Base-by-base conservation (phyloP, 2,113 vertebrate species). In the Neoarius graeffei region DNA sequence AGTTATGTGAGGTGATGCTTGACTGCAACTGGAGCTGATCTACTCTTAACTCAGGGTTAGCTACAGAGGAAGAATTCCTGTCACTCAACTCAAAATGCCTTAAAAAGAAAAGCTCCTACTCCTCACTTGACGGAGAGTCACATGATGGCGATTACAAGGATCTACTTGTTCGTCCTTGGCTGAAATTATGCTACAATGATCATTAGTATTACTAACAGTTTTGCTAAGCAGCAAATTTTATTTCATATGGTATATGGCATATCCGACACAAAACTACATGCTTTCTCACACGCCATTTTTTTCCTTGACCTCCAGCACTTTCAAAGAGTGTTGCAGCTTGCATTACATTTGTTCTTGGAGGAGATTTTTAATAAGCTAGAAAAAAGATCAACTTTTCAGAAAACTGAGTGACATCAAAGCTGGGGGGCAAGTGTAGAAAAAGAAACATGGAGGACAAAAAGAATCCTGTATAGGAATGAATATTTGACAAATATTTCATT, bases 1-100 rank as follows among this genome's bases (percentile, higher is more conserved):
- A 67, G 48, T 2, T 66, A 57, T 10, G 19, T 42, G 69, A 64
- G 59, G 69, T 19, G 27, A 35, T 35, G 35, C 35, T 35, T 35
- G 2, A 35, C 35, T 35, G 35, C 35, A 35, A 35, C 35, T 35
- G 35, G 60, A 90, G 30, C 76, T 85, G 84, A 89, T 88, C 10
- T 74, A 59, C 42, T 77, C 66, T 79, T 88, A 84, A 88, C 20
- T 14, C 71, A 60, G 19, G 42, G 62, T 19, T 57, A 66, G 48
- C 66, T 59, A 60, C 67, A 59, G 48, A 83, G 23, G 23, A 54
- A 54, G 50, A 80, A 57, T 19, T 59, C 27, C 23, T 54, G 13
- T 76, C 4, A 20, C 50, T 54, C 5, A 23, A 23, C 27, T 35
- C 17, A 59, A 59, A n/a, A 59, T 59, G n/a, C 54, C 27, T 9